Percentiles rank a stretch among this genome's conserved stretches.
phyloP scores from a whole-genome alignment of 2,797 vertebrate species.

The Hippopotamyrus pictus region DNA sequence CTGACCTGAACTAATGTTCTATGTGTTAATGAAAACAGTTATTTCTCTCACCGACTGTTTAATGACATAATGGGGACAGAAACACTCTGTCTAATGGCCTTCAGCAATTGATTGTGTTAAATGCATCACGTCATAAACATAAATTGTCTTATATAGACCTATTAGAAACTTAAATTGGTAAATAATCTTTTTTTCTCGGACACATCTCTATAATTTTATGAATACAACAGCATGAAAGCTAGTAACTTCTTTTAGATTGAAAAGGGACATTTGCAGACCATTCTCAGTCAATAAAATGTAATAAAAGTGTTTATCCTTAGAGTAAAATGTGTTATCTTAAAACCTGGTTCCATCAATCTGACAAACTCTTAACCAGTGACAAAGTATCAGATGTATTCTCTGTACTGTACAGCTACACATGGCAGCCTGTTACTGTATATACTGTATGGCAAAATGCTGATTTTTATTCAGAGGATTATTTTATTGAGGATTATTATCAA shows the following conservation, averaged over 20 bases:
- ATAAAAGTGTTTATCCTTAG: not conserved
- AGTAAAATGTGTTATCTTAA: not conserved
- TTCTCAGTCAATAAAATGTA: not conserved
- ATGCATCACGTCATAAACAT: not conserved
- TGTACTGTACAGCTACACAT: not conserved
- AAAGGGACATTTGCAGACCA: not conserved
- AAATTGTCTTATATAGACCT: not conserved
- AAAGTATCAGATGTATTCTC: not conserved
- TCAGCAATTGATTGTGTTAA: not conserved
- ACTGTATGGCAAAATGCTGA: not conserved
- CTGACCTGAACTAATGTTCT: not conserved
- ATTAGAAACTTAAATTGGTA: not conserved
- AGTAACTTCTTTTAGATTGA: not conserved
- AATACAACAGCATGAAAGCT: not conserved
- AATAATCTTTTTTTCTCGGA: not conserved
- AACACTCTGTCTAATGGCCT: not conserved
- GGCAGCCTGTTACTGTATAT: not conserved
- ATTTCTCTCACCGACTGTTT: not conserved
- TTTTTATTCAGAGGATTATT: constrained; percentile 4
- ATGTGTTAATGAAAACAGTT: not conserved
- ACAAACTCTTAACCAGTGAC: not conserved
- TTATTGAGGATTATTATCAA: too few relatives aligned
- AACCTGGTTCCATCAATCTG: not conserved
- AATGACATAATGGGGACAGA: not conserved
- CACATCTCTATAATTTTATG: not conserved